Evolutionary conservation across 2,113 vertebrate genomes (phyloP).

Genomic region (Camelus dromedarius): DNA sequence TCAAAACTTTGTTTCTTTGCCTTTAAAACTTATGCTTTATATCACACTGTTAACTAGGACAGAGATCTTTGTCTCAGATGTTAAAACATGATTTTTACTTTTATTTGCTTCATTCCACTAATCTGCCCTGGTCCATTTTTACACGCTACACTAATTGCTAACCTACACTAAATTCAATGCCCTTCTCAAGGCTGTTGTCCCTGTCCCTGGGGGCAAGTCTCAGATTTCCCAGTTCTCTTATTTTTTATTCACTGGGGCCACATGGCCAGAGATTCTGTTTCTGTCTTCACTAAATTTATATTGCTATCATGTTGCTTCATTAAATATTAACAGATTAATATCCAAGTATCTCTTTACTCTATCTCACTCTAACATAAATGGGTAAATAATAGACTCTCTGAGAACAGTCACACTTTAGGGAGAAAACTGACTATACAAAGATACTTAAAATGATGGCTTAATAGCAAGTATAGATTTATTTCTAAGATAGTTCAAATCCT

Average conservation of each 20-base stretch:
- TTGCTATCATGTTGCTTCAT: background rate
- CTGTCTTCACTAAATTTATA: background rate
- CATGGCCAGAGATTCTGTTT: background rate
- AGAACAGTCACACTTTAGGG: background rate
- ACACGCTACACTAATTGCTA: background rate
- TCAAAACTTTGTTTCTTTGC: background rate
- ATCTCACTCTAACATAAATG: slow-evolving; percentile 34
- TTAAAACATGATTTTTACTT: background rate
- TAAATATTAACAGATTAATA: background rate
- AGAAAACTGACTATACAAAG: background rate
- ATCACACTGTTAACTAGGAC: background rate
- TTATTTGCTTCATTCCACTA: background rate
- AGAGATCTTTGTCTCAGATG: background rate
- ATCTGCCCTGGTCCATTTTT: background rate
- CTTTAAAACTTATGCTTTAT: background rate
- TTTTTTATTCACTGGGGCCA: slow-evolving; percentile 29
- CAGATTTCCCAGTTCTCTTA: background rate
- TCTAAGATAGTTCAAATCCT: background rate
- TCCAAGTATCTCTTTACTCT: background rate
- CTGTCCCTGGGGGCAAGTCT: background rate
- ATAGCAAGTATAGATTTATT: background rate
- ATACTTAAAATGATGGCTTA: background rate
- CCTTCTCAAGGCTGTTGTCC: background rate
- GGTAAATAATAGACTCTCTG: background rate
- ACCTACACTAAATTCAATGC: background rate